Evolutionary conservation across 2,888 invertebrate genomes (phyloP), one percentile per base, ranked within the genome.

Genomic region (Loripinus fragilis): DNA sequence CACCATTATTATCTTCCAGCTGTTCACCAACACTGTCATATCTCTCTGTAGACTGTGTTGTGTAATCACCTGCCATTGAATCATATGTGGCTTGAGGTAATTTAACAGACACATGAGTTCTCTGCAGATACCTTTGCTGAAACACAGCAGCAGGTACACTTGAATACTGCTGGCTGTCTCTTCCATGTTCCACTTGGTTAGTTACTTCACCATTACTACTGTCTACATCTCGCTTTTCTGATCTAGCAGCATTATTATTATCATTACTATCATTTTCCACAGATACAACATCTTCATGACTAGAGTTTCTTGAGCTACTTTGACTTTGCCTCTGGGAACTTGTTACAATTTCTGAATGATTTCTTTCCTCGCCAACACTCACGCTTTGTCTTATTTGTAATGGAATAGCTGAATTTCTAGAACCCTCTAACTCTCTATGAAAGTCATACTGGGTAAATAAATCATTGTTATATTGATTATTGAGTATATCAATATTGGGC

Each of bases 11-110:
- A 30, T 64, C 60, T n/a, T 75, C 67, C 28, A 65, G 41, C 7
- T n/a, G 41, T 7, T 71, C 41, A 23, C 71, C 74, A 20, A 69
- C 23, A 30, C 70, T 50, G 10, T 74, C 78, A 48, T 23, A 38
- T n/a, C 78, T 78, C 33, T 23, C 60, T n/a, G 23, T 8, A 10
- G n/a, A 23, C 28, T 64, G 45, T 10, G 30, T 12, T 2, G 2
- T 1, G 25, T 20, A 25, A 28, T 33, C 64, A 7, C 38, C 72
- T 12, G 78, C 67, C 42, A 83, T 70, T n/a, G 83, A 80, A 52
- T 83, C 83, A 67, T 83, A 83, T 0, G 78, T 83, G 5, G 80
- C 78, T 35, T 80, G 80, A 10, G 83, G 83, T 20, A 83, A 69
- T 45, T 78, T 83, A 17, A 83, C 83, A 41, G 83, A 83, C 15